Evolutionary conservation across 2,113 vertebrate species (phyloP).

Genomic region (Dasyprocta punctata): DNA sequence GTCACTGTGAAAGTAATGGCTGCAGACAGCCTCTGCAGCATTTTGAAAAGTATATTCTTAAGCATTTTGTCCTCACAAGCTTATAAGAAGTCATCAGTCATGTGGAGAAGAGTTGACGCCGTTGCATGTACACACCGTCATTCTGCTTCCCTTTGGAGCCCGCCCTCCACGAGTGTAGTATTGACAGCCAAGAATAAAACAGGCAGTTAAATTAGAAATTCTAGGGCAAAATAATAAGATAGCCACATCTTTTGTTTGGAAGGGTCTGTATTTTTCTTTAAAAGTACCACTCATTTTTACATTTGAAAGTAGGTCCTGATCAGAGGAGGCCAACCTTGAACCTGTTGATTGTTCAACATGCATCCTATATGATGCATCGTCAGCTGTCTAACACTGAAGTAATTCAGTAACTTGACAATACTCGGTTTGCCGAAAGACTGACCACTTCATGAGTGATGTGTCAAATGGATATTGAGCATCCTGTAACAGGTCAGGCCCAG

Average conservation of each 20-base stretch:
- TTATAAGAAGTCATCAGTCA: background rate
- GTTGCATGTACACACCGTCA: too few relatives aligned
- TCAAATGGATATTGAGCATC: accelerated
- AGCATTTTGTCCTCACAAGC: background rate
- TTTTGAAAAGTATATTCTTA: slow-evolving; percentile 44
- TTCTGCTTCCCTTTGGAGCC: background rate
- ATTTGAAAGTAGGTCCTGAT: background rate
- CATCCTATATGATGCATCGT: accelerated
- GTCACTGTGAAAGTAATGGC: slow-evolving; percentile 68
- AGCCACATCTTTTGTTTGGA: background rate
- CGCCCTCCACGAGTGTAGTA: accelerated
- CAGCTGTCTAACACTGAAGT: background rate
- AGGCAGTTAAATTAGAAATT: background rate
- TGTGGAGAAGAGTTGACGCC: background rate
- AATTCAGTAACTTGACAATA: background rate
- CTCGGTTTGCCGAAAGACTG: background rate
- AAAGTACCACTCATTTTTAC: background rate
- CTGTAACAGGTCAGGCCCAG: background rate
- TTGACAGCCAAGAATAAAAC: background rate
- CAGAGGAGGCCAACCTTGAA: too few relatives aligned
- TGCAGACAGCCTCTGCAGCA: slow-evolving; percentile 44
- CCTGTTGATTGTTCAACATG: background rate
- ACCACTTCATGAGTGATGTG: background rate
- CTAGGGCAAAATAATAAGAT: background rate
- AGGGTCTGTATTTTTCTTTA: background rate